phyloP scores from a whole-genome alignment of 2,888 invertebrate genomes.

The Steinernema scapterisci region DNA sequence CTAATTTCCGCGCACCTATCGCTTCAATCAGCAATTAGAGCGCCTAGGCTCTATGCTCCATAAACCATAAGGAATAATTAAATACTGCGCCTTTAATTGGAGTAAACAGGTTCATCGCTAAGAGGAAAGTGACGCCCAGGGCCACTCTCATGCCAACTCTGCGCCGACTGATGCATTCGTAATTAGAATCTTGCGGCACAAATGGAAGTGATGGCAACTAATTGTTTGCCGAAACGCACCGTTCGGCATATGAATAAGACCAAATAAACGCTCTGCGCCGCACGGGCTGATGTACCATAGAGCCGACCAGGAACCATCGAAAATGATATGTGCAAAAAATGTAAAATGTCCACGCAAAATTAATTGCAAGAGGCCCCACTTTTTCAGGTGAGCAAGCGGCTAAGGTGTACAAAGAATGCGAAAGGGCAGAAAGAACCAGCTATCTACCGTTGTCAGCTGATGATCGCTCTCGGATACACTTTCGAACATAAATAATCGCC shows the following conservation, averaged over 20 bases:
- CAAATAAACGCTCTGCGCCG: not conserved
- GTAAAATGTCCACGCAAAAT: not conserved
- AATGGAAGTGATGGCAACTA: conserved; percentile 32
- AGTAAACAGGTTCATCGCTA: conserved; percentile 28
- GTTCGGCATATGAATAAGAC: conserved; percentile 7
- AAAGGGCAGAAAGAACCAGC: not conserved
- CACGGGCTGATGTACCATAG: not conserved
- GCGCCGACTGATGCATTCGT: conserved; percentile 27
- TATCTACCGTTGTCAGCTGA: conserved; percentile 30
- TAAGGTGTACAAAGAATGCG: conserved; percentile 13
- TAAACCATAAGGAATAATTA: conserved; percentile 22
- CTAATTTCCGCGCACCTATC: not conserved
- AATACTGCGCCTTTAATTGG: conserved; percentile 17
- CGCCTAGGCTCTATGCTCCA: not conserved
- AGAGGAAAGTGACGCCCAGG: conserved; percentile 4
- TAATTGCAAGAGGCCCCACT: not conserved
- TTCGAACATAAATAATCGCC: conserved; percentile 30
- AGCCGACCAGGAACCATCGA: not conserved
- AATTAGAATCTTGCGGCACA: conserved; percentile 27
- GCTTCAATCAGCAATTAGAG: conserved; percentile 24
- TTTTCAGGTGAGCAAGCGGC: not conserved
- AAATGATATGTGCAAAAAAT: not conserved
- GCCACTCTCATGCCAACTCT: conserved; percentile 21
- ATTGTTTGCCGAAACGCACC: conserved; percentile 29
- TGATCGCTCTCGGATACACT: conserved; percentile 26